Evolutionary conservation across 2,888 invertebrate genomes (phyloP).

Genomic region (Sabatieria punctata): DNA sequence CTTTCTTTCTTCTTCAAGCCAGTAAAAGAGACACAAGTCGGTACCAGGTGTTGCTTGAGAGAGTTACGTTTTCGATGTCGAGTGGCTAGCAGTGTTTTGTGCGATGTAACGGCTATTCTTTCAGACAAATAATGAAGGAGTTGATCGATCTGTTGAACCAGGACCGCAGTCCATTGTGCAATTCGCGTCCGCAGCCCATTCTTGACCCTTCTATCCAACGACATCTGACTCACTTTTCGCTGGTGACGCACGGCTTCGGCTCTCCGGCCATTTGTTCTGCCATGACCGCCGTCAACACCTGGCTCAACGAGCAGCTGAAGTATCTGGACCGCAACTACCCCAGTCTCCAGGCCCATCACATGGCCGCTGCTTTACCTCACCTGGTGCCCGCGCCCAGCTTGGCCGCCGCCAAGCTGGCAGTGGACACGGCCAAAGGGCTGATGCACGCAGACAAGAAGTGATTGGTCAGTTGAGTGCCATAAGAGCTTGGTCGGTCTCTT

Average conservation of each 20-base stretch:
- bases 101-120: too few relatives aligned
- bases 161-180: slow-evolving; percentile 77
- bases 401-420: neutral
- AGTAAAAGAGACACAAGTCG: too few relatives aligned
- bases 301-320: slow-evolving; percentile 86
- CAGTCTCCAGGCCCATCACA: slow-evolving; percentile 4
- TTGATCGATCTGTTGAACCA: slow-evolving; percentile 91
- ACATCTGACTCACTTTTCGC: slow-evolving; percentile 88
- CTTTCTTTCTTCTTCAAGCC: too few relatives aligned
- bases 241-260: slow-evolving; percentile 96
- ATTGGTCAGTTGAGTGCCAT: too few relatives aligned
- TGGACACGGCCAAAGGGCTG: neutral
- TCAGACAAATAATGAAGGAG: slow-evolving; percentile 80
- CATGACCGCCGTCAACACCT: slow-evolving; percentile 85
- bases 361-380: neutral
- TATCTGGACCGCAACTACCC: slow-evolving; percentile 90
- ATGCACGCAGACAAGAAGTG: too few relatives aligned
- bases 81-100: too few relatives aligned
- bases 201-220: slow-evolving; percentile 88
- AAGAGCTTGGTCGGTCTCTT: too few relatives aligned
- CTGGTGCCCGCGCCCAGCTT: neutral
- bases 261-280: slow-evolving; percentile 94
- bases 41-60: too few relatives aligned
- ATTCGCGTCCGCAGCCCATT: slow-evolving; percentile 79
- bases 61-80: too few relatives aligned